Conservation (phyloP, 2,888 invertebrate genomes). For the Ophonus ardosiacus region DNA sequence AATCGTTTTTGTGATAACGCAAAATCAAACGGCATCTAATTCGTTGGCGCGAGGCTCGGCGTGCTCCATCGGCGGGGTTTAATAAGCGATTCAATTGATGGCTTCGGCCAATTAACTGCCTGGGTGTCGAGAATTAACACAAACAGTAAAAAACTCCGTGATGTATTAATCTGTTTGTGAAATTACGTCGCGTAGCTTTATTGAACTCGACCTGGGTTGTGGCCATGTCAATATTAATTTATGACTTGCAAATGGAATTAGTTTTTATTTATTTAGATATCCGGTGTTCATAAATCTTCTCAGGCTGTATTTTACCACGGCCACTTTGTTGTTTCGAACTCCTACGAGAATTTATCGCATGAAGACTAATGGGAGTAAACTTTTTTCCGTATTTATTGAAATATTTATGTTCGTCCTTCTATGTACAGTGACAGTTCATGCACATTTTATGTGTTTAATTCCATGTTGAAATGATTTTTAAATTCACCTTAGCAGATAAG, state of each 20-base stretch:
- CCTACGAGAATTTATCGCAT: background rate
- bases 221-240: constrained; percentile 32
- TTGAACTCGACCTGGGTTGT: constrained; percentile 5
- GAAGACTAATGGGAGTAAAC: background rate
- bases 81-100: constrained; percentile 67
- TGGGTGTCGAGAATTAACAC: constrained; percentile 59
- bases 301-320: background rate
- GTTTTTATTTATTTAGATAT: constrained; percentile 27
- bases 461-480: no score
- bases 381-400: background rate
- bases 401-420: background rate
- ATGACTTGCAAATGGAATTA: constrained; percentile 29
- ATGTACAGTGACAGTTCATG: no score
- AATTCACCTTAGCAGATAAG: no score
- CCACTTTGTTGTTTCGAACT: background rate
- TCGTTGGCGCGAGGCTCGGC: constrained; percentile 5
- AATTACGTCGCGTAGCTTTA: constrained; percentile 42
- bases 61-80: constrained; percentile 60
- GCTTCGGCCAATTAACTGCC: constrained; percentile 66
- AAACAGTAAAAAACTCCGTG: constrained; percentile 53
- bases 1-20: constrained; percentile 59
- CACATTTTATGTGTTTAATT: no score
- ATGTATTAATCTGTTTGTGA: constrained; percentile 62
- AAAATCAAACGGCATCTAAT: constrained; percentile 59
- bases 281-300: background rate